Percentiles rank a stretch among this genome's conserved stretches.
These are phyloP conservation scores for Neotoma lepida DNA, from an alignment of 2,113 vertebrate genomes.

Conservation along the genomic window DNA sequence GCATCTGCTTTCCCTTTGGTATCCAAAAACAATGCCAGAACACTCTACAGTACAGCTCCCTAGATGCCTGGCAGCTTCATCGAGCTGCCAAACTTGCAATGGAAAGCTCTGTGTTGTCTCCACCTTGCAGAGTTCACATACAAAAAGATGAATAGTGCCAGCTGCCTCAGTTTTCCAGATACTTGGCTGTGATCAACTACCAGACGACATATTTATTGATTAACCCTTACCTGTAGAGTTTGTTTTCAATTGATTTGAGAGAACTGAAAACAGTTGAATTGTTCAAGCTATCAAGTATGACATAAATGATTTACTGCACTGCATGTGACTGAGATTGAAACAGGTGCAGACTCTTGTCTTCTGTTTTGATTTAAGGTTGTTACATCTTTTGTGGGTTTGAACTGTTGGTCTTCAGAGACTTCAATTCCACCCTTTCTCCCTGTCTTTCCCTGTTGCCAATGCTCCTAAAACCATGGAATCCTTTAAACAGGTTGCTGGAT, in stretches of 20 bases:
- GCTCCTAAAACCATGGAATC: neutral
- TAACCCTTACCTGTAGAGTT: neutral
- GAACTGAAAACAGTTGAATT: constrained; percentile 14
- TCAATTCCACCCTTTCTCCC: neutral
- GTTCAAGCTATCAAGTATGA: neutral
- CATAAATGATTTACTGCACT: neutral
- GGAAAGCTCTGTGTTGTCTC: neutral
- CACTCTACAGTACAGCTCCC: neutral
- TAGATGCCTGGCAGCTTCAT: no score
- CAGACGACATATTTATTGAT: neutral
- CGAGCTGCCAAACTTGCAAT: neutral
- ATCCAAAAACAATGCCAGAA: neutral
- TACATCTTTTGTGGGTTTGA: neutral
- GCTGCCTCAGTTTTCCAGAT: neutral
- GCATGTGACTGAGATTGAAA: constrained; percentile 30
- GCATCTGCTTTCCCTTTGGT: neutral
- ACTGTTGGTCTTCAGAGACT: neutral
- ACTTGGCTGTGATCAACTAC: neutral
- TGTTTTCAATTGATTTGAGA: constrained; percentile 13
- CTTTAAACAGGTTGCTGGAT: neutral
- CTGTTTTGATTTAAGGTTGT: neutral
- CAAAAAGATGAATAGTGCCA: neutral
- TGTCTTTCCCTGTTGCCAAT: neutral
- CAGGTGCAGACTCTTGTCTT: neutral
- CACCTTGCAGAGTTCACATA: neutral